Percentiles rank a stretch among this genome's conserved stretches.
Evolutionary conservation across 2,888 invertebrate species (phyloP).

Genomic region (Aspidapion aeneum): DNA sequence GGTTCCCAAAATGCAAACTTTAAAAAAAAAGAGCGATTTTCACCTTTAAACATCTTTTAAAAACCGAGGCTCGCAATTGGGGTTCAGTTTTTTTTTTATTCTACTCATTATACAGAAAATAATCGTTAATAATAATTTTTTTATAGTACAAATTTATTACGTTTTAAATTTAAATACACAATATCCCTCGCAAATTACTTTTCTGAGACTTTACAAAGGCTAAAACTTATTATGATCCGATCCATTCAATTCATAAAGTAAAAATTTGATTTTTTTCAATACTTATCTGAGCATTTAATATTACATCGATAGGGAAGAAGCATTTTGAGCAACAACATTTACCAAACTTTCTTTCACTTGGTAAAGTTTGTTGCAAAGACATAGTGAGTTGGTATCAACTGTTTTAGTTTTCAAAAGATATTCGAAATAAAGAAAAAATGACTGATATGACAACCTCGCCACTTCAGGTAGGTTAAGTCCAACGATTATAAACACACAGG

Average conservation of each 20-base stretch:
- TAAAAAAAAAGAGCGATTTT: no score
- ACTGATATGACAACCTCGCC: no score
- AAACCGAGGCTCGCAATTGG: no score
- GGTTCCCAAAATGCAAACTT: no score
- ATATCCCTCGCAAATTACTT: constrained; percentile 66
- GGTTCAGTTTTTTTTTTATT: no score
- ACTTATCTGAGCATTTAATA: constrained; percentile 45
- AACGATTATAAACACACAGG: no score
- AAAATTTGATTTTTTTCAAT: constrained; percentile 35
- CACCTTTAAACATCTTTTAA: no score
- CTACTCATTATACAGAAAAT: no score
- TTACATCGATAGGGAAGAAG: constrained; percentile 43
- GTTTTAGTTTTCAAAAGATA: no score
- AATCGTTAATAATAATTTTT: no score
- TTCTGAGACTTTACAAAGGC: constrained; percentile 16
- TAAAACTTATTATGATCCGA: constrained; percentile 17
- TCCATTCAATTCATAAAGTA: constrained; percentile 29
- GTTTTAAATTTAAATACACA: constrained; percentile 61
- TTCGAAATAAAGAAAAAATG: no score
- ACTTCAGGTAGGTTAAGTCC: no score
- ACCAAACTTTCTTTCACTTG: background rate
- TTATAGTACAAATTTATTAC: constrained; percentile 68
- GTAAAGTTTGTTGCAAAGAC: background rate
- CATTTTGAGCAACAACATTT: constrained; percentile 14
- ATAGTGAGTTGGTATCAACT: background rate